A percentile compares a stretch with the other conserved stretches of the same genome.
Evolutionary conservation across 2,797 vertebrate genomes (phyloP).

Genomic region (Typhlichthys subterraneus): DNA sequence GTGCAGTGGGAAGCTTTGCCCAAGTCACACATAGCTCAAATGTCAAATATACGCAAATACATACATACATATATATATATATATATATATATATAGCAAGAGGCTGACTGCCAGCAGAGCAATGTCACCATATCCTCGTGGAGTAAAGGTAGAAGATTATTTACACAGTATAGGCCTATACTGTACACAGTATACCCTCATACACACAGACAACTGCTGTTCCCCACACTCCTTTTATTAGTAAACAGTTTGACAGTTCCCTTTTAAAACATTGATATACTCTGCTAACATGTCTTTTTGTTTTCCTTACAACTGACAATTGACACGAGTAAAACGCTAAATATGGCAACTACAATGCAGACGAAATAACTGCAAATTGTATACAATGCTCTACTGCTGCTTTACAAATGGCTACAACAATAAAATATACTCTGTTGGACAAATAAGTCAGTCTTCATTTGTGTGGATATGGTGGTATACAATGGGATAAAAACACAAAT

Average conservation of each 20-base stretch:
- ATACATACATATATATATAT: conserved; percentile 49
- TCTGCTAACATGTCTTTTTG: conserved; percentile 67
- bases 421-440: conserved; percentile 44
- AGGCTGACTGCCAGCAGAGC: conserved; percentile 29
- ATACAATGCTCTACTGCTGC: conserved; percentile 32
- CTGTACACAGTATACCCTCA: background rate
- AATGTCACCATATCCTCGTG: conserved; percentile 42
- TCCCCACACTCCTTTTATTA: conserved; percentile 69
- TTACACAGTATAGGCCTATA: conserved; percentile 13
- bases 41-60: conserved; percentile 59
- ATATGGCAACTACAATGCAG: conserved; percentile 65
- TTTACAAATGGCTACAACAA: conserved; percentile 12
- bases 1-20: conserved; percentile 44
- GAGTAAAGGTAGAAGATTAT: background rate
- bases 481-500: conserved; percentile 54
- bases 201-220: conserved; percentile 1
- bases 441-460: conserved; percentile 46
- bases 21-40: conserved; percentile 56
- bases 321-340: conserved; percentile 64
- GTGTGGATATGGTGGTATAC: conserved; percentile 61
- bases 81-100: conserved; percentile 36
- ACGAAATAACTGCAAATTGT: conserved; percentile 56
- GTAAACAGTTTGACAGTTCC: conserved; percentile 74
- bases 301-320: conserved; percentile 65
- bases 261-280: conserved; percentile 75